A percentile compares a stretch with the other conserved stretches of the same genome.
These are phyloP conservation scores for Steromphala cineraria DNA, from an alignment of 2,888 invertebrate species.

Conservation along the genomic window DNA sequence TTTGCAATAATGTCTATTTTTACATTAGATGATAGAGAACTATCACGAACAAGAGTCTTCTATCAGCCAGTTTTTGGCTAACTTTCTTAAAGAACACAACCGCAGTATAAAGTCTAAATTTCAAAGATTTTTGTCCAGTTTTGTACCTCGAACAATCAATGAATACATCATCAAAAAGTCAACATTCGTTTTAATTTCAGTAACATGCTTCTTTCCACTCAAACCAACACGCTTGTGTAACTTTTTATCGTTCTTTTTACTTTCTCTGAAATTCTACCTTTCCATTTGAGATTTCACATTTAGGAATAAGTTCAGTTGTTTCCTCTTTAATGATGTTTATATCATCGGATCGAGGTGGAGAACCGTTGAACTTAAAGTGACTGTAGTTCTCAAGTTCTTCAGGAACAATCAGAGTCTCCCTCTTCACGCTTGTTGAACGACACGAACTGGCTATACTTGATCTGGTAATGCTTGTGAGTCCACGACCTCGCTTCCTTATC, in stretches of 20 bases:
- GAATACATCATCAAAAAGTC: no score
- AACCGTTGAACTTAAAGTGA: not conserved
- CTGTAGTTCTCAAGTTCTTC: not conserved
- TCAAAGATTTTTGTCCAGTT: no score
- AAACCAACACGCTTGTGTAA: no score
- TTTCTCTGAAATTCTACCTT: not conserved
- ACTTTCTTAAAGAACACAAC: no score
- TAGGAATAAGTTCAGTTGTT: not conserved
- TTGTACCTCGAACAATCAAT: no score
- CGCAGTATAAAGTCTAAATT: no score
- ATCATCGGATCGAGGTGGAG: not conserved
- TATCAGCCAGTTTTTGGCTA: no score
- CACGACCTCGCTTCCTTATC: not conserved
- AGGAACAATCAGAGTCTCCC: not conserved
- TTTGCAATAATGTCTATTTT: no score
- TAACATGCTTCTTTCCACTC: no score
- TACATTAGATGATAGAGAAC: no score
- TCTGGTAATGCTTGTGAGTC: not conserved
- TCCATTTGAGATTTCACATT: slow-evolving; percentile 4
- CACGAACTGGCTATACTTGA: slow-evolving; percentile 6
- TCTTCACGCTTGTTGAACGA: not conserved
- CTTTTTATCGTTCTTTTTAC: not conserved
- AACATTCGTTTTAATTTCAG: no score
- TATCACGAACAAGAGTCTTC: no score
- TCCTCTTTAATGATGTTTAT: not conserved